Evolutionary conservation across 2,888 invertebrate species (phyloP).

Genomic region (Sinopyrophorus schimmeli): DNA sequence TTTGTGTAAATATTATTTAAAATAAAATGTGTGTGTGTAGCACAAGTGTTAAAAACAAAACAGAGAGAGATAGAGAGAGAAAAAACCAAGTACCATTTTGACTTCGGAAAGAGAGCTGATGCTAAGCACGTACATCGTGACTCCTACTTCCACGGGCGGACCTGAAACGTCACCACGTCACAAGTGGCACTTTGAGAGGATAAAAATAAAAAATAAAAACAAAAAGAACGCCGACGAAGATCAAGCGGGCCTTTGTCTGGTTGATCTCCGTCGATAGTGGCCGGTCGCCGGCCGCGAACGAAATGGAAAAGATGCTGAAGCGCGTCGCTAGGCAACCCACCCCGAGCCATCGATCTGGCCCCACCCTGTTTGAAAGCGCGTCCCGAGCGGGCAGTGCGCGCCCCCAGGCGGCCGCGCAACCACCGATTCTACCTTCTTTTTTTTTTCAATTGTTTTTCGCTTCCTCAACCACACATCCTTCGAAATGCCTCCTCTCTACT

Average conservation of each 20-base stretch:
- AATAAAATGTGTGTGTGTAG: too few species aligned
- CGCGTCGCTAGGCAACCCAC: slow-evolving; percentile 51
- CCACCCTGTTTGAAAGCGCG: slow-evolving; percentile 54
- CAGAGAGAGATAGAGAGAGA: too few species aligned
- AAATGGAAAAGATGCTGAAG: slow-evolving; percentile 53
- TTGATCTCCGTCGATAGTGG: slow-evolving; percentile 46
- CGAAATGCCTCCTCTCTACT: slow-evolving; percentile 52
- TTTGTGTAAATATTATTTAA: too few species aligned
- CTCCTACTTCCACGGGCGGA: slow-evolving; percentile 96
- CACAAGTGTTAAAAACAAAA: too few species aligned
- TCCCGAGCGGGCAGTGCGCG: slow-evolving; percentile 39
- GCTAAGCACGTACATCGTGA: slow-evolving; percentile 97
- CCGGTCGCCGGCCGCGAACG: slow-evolving; percentile 51
- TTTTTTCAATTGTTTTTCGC: too few species aligned
- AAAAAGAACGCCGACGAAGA: slow-evolving; percentile 24
- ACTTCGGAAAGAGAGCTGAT: slow-evolving; percentile 98
- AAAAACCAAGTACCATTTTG: slow-evolving; percentile 83
- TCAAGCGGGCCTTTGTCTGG: slow-evolving; percentile 29
- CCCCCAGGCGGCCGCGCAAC: slow-evolving; percentile 36
- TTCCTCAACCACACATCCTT: too few species aligned
- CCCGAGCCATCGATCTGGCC: slow-evolving; percentile 54
- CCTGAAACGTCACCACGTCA: slow-evolving; percentile 72
- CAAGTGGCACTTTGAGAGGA: slow-evolving; percentile 39
- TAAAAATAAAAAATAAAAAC: too few species aligned
- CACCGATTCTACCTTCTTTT: too few species aligned